Base-by-base conservation (phyloP, 2,797 vertebrate genomes). In the Falco naumanni region DNA sequence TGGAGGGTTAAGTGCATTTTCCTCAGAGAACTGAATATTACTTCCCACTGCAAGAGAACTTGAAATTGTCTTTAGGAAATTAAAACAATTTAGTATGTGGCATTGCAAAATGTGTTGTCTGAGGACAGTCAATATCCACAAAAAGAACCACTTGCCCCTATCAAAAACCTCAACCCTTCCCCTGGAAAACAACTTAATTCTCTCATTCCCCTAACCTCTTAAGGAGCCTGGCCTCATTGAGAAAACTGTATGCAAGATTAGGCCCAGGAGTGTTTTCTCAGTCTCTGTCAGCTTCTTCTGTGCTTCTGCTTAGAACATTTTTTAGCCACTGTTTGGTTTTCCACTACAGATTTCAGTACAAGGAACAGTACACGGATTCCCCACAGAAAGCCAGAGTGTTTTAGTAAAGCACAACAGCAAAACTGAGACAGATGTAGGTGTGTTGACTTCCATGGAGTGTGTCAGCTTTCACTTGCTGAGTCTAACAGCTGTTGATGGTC, bases 41-140 rank as follows among this genome's bases (percentile, higher is more conserved):
- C 77, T 91, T 89, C 11, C 47, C 65, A 59, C 54, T 2, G 2
- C 47, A 77, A 78, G 45, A 79, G 47, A 65, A 79, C 34, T 76
- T 71, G 65, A 90, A 91, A 80, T 69, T 2, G 4, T 64, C 66
- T 61, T 48, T 57, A 80, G 61, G 53, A 95, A 97, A 93, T 95
- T 80, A 91, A 95, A 93, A 75, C n/a, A 50, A 71, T 68, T 80
- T 81, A 65, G 85, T 85, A 78, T 59, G 21, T 70, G 31, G 29
- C 39, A 65, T 17, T 47, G 50, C 17, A 83, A 88, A 95, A 72
- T 29, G 13, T 2, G 0, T 63, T 74, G 39, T 54, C 20, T 64
- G 43, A 90, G 6, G 10, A 85, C 19, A 69, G 65, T 64, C 39
- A 80, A 85, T 64, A 83, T 25, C 16, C 33, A 74, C 26, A 65